Percentiles rank a stretch among this genome's conserved stretches.
Conservation (phyloP, 2,113 vertebrate species). For the Nycticryphes semicollaris region DNA sequence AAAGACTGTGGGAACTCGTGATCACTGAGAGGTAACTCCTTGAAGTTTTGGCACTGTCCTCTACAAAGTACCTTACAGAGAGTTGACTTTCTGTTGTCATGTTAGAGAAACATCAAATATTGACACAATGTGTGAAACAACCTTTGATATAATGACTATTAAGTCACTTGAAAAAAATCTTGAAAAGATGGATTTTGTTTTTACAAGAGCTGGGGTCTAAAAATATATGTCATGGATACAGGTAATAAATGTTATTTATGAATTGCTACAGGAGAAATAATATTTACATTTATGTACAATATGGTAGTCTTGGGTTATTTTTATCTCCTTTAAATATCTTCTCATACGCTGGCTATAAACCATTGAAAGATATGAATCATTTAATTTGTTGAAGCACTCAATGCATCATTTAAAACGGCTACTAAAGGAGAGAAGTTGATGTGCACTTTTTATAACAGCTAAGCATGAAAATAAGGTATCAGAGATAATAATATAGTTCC, state of each 20-base stretch:
- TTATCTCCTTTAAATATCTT: not conserved
- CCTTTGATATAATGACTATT: not conserved
- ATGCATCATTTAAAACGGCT: not conserved
- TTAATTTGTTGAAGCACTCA: not conserved
- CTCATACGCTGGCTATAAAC: not conserved
- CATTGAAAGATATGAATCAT: not conserved
- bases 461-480: not conserved
- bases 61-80: not conserved
- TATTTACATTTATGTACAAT: not conserved
- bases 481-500: not conserved
- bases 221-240: not conserved
- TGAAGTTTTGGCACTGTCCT: not conserved
- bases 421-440: not conserved
- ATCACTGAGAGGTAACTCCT: not conserved
- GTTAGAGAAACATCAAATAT: constrained; percentile 2
- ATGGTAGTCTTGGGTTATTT: not conserved
- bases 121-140: not conserved
- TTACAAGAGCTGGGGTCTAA: not conserved
- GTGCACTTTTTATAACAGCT: not conserved
- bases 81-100: not conserved
- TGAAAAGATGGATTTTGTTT: not conserved
- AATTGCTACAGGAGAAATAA: not conserved
- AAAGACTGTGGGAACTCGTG: not conserved
- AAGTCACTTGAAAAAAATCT: not conserved
- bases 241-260: not conserved